Conservation (phyloP, 1,140 invertebrate species). For the Calliopsis andreniformis region DNA sequence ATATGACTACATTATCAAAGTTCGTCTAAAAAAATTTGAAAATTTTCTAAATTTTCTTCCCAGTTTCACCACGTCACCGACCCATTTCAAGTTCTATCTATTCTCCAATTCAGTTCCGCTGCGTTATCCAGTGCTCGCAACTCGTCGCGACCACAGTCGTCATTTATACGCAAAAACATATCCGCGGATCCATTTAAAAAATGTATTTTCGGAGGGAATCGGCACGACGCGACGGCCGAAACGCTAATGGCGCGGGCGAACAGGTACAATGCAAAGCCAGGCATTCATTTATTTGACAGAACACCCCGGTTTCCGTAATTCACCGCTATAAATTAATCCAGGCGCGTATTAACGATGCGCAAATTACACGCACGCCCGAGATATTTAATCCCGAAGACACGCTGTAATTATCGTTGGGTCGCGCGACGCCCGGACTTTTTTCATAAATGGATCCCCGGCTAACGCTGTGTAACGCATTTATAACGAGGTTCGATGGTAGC, state of each 20-base stretch:
- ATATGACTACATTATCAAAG: too few species aligned
- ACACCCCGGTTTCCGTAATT: slow-evolving; percentile 42
- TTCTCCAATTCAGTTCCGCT: slow-evolving; percentile 29
- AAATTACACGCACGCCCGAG: slow-evolving; percentile 46
- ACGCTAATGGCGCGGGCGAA: neutral
- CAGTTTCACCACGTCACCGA: neutral
- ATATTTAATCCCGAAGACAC: slow-evolving; percentile 49
- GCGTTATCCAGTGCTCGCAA: slow-evolving; percentile 27
- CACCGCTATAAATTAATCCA: slow-evolving; percentile 44
- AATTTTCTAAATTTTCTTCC: too few species aligned
- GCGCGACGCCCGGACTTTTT: slow-evolving; percentile 28
- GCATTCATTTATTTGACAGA: slow-evolving; percentile 10
- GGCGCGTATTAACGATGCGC: slow-evolving; percentile 41
- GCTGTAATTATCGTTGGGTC: slow-evolving; percentile 47
- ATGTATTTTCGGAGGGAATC: neutral
- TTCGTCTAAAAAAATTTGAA: too few species aligned
- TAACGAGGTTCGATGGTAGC: slow-evolving; percentile 44
- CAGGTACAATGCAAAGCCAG: neutral
- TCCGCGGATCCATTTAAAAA: neutral
- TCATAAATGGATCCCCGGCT: slow-evolving; percentile 39
- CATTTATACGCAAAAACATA: neutral
- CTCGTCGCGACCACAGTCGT: slow-evolving; percentile 5
- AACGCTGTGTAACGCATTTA: slow-evolving; percentile 49
- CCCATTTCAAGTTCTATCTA: neutral
- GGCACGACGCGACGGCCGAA: neutral